Percentiles rank a stretch among this genome's conserved stretches.
Conservation (phyloP, 2,888 invertebrate species). For the Prionchulus punctatus region DNA sequence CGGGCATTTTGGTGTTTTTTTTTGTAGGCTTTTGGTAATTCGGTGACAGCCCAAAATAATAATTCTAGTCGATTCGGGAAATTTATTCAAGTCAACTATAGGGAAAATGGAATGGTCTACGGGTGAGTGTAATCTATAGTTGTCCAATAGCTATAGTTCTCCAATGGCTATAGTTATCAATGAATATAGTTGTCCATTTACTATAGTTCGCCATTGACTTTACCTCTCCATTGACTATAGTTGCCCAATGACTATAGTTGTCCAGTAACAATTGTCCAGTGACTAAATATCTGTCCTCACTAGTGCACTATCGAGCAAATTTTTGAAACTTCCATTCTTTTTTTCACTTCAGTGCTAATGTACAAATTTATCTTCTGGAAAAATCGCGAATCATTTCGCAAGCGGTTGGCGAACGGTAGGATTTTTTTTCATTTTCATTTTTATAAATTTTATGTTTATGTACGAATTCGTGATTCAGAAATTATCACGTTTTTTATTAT, state of each 20-base stretch:
- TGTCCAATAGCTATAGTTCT: slow-evolving; percentile 8
- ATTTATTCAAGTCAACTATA: slow-evolving; percentile 91
- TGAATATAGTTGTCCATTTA: too few species aligned
- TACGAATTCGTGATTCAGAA: slow-evolving; percentile 40
- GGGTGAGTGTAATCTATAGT: slow-evolving; percentile 44
- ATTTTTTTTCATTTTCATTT: slow-evolving; percentile 5
- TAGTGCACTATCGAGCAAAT: slow-evolving; percentile 2
- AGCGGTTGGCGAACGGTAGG: slow-evolving; percentile 60
- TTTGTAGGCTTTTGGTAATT: slow-evolving; percentile 77
- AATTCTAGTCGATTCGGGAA: slow-evolving; percentile 93
- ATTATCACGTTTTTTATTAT: slow-evolving; percentile 95
- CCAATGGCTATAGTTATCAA: not conserved
- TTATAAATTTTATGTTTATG: slow-evolving; percentile 7
- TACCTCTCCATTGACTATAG: too few species aligned
- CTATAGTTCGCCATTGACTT: too few species aligned
- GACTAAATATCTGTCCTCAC: too few species aligned
- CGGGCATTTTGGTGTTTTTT: not conserved
- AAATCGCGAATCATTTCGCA: slow-evolving; percentile 86
- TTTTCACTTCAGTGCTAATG: slow-evolving; percentile 53
- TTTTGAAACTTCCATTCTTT: slow-evolving; percentile 7
- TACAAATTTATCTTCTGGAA: slow-evolving; percentile 86
- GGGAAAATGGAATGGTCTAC: slow-evolving; percentile 94
- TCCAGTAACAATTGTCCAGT: too few species aligned
- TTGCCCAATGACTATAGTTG: too few species aligned
- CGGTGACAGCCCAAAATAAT: slow-evolving; percentile 90